Percentiles rank a stretch among this genome's conserved stretches.
Evolutionary conservation across 2,113 vertebrate species (phyloP).

Genomic region (Turnix velox): DNA sequence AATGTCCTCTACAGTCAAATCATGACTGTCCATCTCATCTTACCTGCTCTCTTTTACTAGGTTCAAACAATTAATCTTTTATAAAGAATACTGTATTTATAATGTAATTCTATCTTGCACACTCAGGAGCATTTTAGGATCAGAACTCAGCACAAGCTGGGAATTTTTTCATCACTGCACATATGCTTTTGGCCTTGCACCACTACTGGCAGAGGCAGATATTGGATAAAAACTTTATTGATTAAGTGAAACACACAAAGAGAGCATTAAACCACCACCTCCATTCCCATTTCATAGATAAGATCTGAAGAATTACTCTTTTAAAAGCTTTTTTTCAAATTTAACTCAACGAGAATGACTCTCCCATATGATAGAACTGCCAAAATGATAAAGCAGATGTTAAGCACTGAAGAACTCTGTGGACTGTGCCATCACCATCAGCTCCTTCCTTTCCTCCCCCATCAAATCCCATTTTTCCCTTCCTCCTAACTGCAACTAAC

Average conservation of each 20-base stretch:
- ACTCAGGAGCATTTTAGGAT: neutral
- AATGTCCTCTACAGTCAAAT: neutral
- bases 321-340: neutral
- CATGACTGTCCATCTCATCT: neutral
- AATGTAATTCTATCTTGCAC: neutral
- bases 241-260: neutral
- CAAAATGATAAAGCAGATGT: neutral
- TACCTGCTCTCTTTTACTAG: neutral
- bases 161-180: neutral
- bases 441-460: too few relatives aligned
- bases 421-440: neutral
- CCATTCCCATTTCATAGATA: neutral
- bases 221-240: neutral
- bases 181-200: neutral
- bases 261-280: neutral
- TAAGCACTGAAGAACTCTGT: neutral
- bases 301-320: neutral
- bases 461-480: neutral
- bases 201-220: neutral
- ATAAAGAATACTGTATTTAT: neutral
- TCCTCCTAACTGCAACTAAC: neutral
- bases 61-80: neutral
- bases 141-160: neutral
- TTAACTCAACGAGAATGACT: neutral
- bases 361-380: neutral